phyloP scores from a whole-genome alignment of 2,113 vertebrate species.

The Ptyas mucosa region DNA sequence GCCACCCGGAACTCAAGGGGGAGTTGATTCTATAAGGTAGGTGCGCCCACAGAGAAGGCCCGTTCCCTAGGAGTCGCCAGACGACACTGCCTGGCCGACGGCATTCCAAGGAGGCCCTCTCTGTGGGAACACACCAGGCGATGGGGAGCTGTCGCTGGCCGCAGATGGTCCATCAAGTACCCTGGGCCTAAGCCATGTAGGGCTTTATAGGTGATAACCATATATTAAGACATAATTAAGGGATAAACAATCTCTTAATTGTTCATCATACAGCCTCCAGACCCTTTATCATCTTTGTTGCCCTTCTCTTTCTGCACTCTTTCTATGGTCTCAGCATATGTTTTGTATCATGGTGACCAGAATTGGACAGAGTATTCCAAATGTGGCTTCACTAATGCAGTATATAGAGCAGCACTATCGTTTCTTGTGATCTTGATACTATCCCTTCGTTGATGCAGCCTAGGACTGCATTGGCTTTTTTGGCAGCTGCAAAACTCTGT shows the following conservation, averaged over 20 bases:
- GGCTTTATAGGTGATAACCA: too few relatives aligned
- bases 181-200: too few relatives aligned
- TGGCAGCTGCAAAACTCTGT: not conserved
- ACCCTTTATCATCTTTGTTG: not conserved
- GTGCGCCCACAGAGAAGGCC: too few relatives aligned
- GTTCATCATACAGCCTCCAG: not conserved
- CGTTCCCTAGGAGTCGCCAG: too few relatives aligned
- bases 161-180: too few relatives aligned
- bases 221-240: too few relatives aligned
- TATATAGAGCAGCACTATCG: not conserved
- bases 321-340: not conserved
- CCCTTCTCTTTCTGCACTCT: not conserved
- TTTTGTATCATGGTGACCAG: not conserved
- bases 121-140: too few relatives aligned
- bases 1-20: too few relatives aligned
- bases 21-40: too few relatives aligned
- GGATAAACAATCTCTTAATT: not conserved
- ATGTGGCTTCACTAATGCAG: not conserved
- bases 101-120: too few relatives aligned
- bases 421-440: not conserved
- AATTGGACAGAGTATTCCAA: not conserved
- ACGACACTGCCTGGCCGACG: too few relatives aligned
- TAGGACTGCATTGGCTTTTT: not conserved
- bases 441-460: not conserved
- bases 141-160: too few relatives aligned